These are phyloP conservation scores for Bombus haemorrhoidalis DNA, from an alignment of 1,140 invertebrate genomes.

Conservation along the genomic window DNA sequence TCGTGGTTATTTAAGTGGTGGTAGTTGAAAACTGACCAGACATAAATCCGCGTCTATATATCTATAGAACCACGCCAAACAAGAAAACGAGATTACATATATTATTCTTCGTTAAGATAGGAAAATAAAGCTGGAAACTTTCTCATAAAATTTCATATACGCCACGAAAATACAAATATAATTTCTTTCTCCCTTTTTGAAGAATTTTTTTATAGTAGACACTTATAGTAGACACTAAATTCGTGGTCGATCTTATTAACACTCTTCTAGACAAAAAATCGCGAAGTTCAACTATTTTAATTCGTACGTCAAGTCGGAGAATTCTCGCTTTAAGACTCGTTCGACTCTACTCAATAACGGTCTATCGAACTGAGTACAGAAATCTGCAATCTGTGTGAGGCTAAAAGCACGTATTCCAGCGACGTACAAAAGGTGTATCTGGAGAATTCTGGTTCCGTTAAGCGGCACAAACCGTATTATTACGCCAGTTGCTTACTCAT, in stretches of 20 bases:
- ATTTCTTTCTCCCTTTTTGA: too few relatives aligned
- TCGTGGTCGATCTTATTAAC: not conserved
- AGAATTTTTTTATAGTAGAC: too few relatives aligned
- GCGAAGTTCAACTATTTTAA: slow-evolving; percentile 10
- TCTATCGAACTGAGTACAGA: not conserved
- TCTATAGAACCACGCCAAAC: not conserved
- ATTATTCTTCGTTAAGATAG: not conserved
- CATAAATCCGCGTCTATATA: not conserved
- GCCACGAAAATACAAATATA: too few relatives aligned
- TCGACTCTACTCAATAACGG: slow-evolving; percentile 15
- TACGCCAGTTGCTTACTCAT: slow-evolving; percentile 51
- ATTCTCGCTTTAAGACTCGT: not conserved
- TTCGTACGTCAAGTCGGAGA: not conserved
- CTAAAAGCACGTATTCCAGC: slow-evolving; percentile 1
- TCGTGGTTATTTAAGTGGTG: too few relatives aligned
- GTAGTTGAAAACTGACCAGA: not conserved
- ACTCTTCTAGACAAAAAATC: not conserved
- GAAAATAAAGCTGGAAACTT: not conserved
- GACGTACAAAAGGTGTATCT: slow-evolving; percentile 23
- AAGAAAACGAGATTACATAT: not conserved
- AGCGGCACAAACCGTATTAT: slow-evolving; percentile 56
- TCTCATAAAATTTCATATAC: not conserved
- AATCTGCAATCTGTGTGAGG: not conserved
- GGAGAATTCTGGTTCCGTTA: slow-evolving; percentile 62
- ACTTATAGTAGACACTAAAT: not conserved